Percentiles rank a stretch among this genome's conserved stretches.
Conservation (phyloP, 2,797 vertebrate species). For the Melanotaenia pygmaea region DNA sequence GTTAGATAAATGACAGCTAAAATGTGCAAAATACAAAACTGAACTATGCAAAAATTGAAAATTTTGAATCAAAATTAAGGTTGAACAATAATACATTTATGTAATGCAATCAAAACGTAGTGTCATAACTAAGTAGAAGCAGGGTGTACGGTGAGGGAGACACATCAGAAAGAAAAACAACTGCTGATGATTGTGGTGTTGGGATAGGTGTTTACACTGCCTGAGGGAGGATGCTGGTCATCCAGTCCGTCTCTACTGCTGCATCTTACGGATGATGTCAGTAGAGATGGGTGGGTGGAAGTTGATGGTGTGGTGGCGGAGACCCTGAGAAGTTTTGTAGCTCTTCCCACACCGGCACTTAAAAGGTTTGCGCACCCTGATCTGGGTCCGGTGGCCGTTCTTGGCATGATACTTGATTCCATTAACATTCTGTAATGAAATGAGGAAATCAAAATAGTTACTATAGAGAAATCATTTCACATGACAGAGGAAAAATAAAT, state of each 20-base stretch:
- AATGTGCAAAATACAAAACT: conserved; percentile 99
- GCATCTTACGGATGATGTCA: conserved; percentile 96
- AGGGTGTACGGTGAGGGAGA: background rate
- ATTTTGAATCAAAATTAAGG: conserved; percentile 81
- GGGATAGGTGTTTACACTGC: conserved; percentile 77
- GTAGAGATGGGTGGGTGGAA: conserved; percentile 95
- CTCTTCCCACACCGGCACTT: conserved; percentile 99
- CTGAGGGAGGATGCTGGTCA: conserved; percentile 76
- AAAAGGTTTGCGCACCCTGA: conserved; percentile 97
- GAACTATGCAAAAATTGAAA: conserved; percentile 88
- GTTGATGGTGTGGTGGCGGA: conserved; percentile 98
- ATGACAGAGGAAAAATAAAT: background rate
- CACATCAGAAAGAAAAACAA: conserved; percentile 13
- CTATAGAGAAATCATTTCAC: background rate
- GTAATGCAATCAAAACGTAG: conserved; percentile 89
- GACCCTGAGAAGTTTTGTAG: conserved; percentile 99
- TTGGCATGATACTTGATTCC: conserved; percentile 99
- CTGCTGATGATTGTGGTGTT: conserved; percentile 88
- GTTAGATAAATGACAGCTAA: conserved; percentile 83
- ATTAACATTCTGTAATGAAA: conserved; percentile 92
- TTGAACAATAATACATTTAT: conserved; percentile 73
- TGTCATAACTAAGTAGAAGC: conserved; percentile 56
- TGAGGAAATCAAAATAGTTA: conserved; percentile 1
- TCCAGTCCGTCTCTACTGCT: conserved; percentile 86
- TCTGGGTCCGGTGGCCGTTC: conserved; percentile 98